Conservation (phyloP, 1,140 invertebrate genomes). For the Cheumatopsyche charites region DNA sequence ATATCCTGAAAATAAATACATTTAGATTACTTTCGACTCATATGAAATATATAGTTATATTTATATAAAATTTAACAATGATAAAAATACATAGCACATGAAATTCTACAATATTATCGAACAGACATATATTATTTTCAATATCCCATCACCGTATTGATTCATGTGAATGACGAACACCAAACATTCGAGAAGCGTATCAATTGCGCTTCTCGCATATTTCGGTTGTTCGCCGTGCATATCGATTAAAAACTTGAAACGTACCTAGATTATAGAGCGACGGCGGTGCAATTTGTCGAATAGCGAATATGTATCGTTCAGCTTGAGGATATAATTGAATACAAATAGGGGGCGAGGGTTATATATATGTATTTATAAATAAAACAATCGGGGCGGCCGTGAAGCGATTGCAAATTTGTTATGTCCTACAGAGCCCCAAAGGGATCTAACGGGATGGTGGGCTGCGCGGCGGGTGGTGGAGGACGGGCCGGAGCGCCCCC, state of each 20-base stretch:
- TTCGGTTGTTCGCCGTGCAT: not conserved
- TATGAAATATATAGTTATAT: constrained; percentile 7
- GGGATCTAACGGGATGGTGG: constrained; percentile 59
- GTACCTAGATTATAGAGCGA: constrained; percentile 45
- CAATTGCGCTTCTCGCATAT: not conserved
- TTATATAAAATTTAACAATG: not conserved
- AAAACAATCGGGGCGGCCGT: constrained; percentile 2
- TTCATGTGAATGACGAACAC: not conserved
- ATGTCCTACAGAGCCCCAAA: constrained; percentile 60
- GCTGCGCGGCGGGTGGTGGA: constrained; percentile 52
- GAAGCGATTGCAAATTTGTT: constrained; percentile 28
- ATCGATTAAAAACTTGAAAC: not conserved
- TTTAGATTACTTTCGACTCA: not conserved
- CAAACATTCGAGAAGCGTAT: not conserved
- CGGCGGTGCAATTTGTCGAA: constrained; percentile 36
- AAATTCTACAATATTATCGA: not conserved
- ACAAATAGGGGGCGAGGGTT: constrained; percentile 9
- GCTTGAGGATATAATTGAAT: constrained; percentile 22
- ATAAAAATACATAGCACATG: too few relatives aligned
- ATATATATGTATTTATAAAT: constrained; percentile 7
- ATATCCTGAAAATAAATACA: constrained; percentile 43
- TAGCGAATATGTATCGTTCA: constrained; percentile 18
- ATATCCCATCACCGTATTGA: not conserved
- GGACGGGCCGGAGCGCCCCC: constrained; percentile 47
- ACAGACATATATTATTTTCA: not conserved